These are phyloP conservation scores for Anthophora plumipes DNA, from an alignment of 2,888 invertebrate species.

Conservation along the genomic window DNA sequence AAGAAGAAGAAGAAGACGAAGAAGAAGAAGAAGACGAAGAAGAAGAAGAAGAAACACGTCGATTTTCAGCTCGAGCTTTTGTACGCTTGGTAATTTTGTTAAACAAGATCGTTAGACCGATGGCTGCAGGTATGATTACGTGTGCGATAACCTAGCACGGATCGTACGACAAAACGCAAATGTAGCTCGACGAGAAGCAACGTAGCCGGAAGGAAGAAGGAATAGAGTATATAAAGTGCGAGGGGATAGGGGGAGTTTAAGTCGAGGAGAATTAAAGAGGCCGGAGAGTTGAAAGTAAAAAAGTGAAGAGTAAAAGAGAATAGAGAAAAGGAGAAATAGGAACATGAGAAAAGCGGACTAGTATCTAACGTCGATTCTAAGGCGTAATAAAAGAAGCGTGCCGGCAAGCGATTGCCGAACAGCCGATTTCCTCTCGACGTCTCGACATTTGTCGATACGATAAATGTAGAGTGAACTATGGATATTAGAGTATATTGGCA, in stretches of 20 bases:
- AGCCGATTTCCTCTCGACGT: not conserved
- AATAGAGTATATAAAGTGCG: no score
- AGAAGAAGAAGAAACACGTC: not conserved
- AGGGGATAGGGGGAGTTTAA: no score
- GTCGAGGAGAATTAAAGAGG: not conserved
- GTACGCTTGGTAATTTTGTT: not conserved
- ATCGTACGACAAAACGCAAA: not conserved
- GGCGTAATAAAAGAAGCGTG: constrained; percentile 33
- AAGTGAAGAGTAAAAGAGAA: not conserved
- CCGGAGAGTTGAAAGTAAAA: no score
- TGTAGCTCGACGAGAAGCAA: no score
- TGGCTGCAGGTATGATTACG: not conserved
- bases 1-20: no score
- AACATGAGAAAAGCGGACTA: constrained; percentile 38
- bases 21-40: not conserved
- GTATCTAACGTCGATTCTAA: not conserved
- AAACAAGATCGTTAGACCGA: no score
- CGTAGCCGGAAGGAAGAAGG: not conserved
- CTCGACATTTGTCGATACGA: not conserved
- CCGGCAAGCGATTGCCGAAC: constrained; percentile 45
- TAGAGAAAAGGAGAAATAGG: not conserved
- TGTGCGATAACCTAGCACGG: not conserved
- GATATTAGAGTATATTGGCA: constrained; percentile 30
- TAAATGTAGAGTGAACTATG: not conserved
- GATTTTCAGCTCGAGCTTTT: not conserved